Percentiles rank a stretch among this genome's conserved stretches.
Conservation (phyloP, 1,140 invertebrate species). For the Eumaeus atala region DNA sequence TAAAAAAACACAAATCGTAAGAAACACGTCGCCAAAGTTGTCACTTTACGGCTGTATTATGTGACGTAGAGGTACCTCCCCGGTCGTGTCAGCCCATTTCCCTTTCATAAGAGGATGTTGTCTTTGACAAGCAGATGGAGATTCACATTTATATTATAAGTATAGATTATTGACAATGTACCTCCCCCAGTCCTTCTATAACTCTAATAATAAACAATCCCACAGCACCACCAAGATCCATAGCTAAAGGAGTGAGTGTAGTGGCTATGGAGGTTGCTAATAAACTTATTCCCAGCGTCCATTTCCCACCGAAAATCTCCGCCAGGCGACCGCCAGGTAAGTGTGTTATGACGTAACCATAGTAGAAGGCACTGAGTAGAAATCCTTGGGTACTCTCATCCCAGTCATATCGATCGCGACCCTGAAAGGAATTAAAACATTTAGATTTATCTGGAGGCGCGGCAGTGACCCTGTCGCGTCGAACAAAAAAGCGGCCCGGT, state of each 20-base stretch:
- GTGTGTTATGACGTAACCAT: constrained; percentile 79
- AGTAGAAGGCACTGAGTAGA: constrained; percentile 77
- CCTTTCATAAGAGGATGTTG: no score
- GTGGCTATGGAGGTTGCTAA: constrained; percentile 6
- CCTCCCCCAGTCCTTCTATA: constrained; percentile 7
- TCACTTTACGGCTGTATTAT: no score
- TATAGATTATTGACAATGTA: neutral
- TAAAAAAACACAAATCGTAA: no score
- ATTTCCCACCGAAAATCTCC: constrained; percentile 77
- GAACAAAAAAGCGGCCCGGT: no score
- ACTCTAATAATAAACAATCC: constrained; percentile 9
- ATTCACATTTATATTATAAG: no score
- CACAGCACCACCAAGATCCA: constrained; percentile 3
- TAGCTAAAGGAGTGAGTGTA: constrained; percentile 4
- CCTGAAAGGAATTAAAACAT: constrained; percentile 24
- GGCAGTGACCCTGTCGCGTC: no score
- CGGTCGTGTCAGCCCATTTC: no score
- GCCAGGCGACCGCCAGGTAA: constrained; percentile 78
- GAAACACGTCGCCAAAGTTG: no score
- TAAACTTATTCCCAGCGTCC: constrained; percentile 37
- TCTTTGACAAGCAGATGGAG: no score
- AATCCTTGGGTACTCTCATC: constrained; percentile 76
- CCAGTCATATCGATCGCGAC: constrained; percentile 74
- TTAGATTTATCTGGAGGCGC: neutral
- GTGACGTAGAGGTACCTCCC: no score